A percentile compares a stretch with the other conserved stretches of the same genome.
phyloP scores from a whole-genome alignment of 1,140 invertebrate genomes.

The Bilobella aurantiaca region DNA sequence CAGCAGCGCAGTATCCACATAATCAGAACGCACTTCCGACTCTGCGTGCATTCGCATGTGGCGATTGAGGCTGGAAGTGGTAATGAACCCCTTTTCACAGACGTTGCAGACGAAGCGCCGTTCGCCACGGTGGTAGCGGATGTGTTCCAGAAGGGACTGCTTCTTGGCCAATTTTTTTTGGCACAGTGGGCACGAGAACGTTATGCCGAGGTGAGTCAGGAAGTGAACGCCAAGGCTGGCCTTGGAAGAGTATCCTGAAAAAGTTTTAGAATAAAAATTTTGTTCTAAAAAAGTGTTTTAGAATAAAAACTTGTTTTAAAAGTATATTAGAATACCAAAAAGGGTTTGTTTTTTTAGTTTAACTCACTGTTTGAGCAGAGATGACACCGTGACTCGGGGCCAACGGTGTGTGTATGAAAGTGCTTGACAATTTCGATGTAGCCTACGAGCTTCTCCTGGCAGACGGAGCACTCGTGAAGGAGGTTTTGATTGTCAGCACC shows the following conservation, averaged over 20 bases:
- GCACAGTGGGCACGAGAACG: neutral
- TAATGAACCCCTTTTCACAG: neutral
- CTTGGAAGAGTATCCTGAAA: neutral
- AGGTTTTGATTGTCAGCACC: neutral
- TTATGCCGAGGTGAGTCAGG: neutral
- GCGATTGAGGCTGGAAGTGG: neutral
- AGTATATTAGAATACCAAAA: neutral
- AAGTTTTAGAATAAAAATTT: neutral
- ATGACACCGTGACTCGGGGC: neutral
- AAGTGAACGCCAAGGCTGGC: neutral
- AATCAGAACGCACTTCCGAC: neutral
- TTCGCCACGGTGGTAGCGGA: neutral
- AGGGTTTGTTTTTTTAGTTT: neutral
- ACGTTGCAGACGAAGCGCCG: neutral
- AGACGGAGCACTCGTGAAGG: neutral
- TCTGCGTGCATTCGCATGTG: neutral
- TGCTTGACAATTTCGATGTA: neutral
- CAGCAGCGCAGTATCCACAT: neutral
- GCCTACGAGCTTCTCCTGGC: neutral
- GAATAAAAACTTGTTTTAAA: neutral
- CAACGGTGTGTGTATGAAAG: neutral
- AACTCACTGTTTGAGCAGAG: neutral
- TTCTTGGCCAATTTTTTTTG: neutral
- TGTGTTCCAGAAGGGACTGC: slow-evolving; percentile 1
- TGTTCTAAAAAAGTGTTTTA: neutral